Base-by-base conservation (phyloP, 1,140 invertebrate species). In the Archivesica marissinica region DNA sequence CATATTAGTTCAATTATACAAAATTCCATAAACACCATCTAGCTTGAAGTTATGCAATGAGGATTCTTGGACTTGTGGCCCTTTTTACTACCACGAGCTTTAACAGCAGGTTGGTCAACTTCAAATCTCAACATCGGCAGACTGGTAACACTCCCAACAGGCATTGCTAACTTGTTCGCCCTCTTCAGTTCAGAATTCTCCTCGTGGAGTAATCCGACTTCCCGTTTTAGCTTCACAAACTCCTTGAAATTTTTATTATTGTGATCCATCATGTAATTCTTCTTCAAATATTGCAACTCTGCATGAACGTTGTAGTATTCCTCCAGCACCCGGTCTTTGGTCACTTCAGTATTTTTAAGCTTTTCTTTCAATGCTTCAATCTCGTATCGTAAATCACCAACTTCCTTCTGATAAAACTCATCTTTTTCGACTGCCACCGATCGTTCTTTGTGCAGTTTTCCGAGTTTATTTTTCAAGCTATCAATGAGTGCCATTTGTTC, bases 391-490 rank as follows among this genome's bases (percentile, higher is more conserved):
- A 85, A 35, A 20, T 77, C 82, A 7, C 47, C 82, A 39, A 85
- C 50, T 13, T 77, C 44, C 78, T 52, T 85, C n/a, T 85, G 74
- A 41, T 68, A 70, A 54, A 61, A 77, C 23, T 85, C 74, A 28
- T 77, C 75, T 41, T 66, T 85, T 41, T 85, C 82, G 0, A 39
- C 38, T 9, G 39, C 74, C 35, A 85, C 47, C 30, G 82, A 85
- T 9, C 82, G 35, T 68, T 85, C 82, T 56, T 85, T 85, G 44
- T 85, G 82, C 23, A 85, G 39, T 23, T 78, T 85, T 44, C 25
- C 64, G 17, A 85, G 74, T 54, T 85, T 85, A n/a, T 44, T 85
- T 77, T 85, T 85, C 74, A 85, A 77, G 35, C 39, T 64, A 33
- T 85, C 82, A 41, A 85, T 85, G 9, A 85, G 28, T 25, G 77